Evolutionary conservation across 1,140 invertebrate genomes (phyloP).

Genomic region (Drosophila paulistorum): DNA sequence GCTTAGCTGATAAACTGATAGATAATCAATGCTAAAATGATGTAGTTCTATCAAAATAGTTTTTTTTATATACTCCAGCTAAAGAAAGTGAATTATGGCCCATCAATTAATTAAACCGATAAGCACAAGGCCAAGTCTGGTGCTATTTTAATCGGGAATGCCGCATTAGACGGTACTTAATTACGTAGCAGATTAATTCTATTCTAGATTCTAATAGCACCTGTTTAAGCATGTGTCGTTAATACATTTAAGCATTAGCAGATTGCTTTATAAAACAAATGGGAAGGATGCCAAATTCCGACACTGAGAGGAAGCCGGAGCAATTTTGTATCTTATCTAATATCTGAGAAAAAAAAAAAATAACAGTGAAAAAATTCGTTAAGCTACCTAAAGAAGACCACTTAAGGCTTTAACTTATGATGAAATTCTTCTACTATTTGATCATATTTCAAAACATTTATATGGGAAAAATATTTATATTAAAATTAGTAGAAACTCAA

Average conservation of each 20-base stretch:
- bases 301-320: too few species aligned
- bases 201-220: not conserved
- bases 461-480: not conserved
- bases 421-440: too few species aligned
- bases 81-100: constrained; percentile 8
- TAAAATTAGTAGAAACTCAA: not conserved
- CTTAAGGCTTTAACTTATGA: too few species aligned
- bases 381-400: too few species aligned
- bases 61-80: not conserved
- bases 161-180: not conserved
- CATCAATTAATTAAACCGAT: not conserved
- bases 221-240: not conserved
- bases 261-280: too few species aligned
- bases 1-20: not conserved
- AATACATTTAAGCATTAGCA: too few species aligned
- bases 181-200: not conserved
- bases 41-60: not conserved
- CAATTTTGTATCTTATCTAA: too few species aligned
- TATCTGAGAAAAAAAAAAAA: too few species aligned
- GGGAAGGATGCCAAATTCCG: too few species aligned
- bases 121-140: constrained; percentile 4
- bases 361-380: too few species aligned
- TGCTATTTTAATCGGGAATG: constrained; percentile 1
- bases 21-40: constrained; percentile 2
- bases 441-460: too few species aligned